Percentiles rank a stretch among this genome's conserved stretches.
Conservation (phyloP, 2,797 vertebrate species). For the Paramormyrops hopkinsi region DNA sequence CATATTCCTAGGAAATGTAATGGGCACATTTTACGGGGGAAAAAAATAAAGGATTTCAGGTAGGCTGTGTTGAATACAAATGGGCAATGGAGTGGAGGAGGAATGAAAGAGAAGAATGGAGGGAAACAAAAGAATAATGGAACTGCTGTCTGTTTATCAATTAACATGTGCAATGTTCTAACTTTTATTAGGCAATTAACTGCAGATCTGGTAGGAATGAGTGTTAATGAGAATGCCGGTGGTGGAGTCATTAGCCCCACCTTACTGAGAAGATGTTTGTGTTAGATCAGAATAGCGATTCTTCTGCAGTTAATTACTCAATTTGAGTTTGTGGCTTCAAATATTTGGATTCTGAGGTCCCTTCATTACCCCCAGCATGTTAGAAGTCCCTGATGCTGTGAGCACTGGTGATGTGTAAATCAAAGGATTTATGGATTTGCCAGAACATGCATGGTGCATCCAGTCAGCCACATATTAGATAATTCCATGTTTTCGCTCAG, state of each 20-base stretch:
- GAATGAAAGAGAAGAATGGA: background rate
- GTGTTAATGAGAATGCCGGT: conserved; percentile 33
- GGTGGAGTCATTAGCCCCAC: conserved; percentile 40
- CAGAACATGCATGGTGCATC: background rate
- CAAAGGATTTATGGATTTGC: background rate
- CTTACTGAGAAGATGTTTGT: conserved; percentile 21
- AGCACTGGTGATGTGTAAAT: background rate
- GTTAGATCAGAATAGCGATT: background rate
- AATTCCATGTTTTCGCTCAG: background rate
- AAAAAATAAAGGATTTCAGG: background rate
- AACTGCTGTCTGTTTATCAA: conserved; percentile 3
- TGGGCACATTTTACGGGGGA: background rate
- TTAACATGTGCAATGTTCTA: conserved; percentile 41
- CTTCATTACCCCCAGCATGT: background rate
- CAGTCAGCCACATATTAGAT: background rate
- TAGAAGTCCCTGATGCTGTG: background rate
- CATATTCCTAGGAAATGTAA: background rate
- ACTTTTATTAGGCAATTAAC: conserved; percentile 37
- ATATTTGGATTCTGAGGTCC: background rate
- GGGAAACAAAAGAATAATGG: background rate
- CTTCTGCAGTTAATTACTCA: conserved; percentile 5
- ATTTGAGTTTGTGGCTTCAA: background rate
- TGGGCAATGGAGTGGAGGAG: background rate
- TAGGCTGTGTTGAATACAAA: background rate
- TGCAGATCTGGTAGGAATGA: conserved; percentile 28